Evolutionary conservation across 2,797 vertebrate species (phyloP), one percentile per base, ranked within the genome.

Genomic region (Liasis olivaceus): DNA sequence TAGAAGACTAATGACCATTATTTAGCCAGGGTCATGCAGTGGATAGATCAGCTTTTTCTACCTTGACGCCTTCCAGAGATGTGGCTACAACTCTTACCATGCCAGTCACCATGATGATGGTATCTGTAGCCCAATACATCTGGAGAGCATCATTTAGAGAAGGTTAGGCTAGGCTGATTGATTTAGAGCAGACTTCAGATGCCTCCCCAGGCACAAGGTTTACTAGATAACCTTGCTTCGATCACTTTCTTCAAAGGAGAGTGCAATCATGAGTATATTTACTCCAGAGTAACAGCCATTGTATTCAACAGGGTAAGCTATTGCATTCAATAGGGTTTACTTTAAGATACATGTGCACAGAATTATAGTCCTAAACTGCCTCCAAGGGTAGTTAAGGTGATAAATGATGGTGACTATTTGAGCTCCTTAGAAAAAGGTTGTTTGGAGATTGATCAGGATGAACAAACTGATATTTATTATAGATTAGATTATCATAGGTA

Each of bases 191-290:
- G 64, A 69, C 11, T 66, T 11, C 62, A n/a, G 64, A 13, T 14
- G 28, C 28, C 64, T 66, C 3, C 64, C 28, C 64, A 2, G 11
- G 28, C 26, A 14, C 64, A 1, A n/a, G 28, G 64, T n/a, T 66
- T n/a, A n/a, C 28, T 14, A 66, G 64, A 28, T 31, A 69, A n/a
- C 28, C 64, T 31, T 69, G 13, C n/a, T 69, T 69, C n/a, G 5
- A 0, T 0, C 17, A 2, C 42, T 54, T 26, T 59, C 63, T 72
- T 59, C 66, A 89, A 87, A 51, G 26, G 42, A 62, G 42, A 15
- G 5, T 81, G 2, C 13, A 15, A 26, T 26, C 20, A 60, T 62
- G 36, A 42, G 36, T 36, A 62, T 6, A 47, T 36, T 42, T 14
- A 22, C 24, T 36, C 62, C 31, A 36, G 58, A 42, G 2, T 42